phyloP scores from a whole-genome alignment of 2,888 invertebrate species.

The Melieria omissa region DNA sequence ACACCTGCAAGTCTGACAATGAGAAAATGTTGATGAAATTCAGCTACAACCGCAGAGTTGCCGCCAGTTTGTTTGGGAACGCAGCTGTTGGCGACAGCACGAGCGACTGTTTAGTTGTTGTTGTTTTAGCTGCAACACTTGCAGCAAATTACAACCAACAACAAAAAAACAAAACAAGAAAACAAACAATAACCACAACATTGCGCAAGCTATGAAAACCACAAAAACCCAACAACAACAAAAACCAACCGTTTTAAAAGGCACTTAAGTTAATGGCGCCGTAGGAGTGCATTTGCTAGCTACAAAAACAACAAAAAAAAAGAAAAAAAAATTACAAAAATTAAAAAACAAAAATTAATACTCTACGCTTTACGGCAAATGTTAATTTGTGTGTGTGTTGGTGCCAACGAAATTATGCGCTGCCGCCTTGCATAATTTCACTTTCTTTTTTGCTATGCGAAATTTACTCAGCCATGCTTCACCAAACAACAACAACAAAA shows the following conservation, averaged over 20 bases:
- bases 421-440: no score
- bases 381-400: not conserved
- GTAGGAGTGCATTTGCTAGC: conserved; percentile 17
- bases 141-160: not conserved
- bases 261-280: conserved; percentile 48
- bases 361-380: conserved; percentile 1
- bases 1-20: not conserved
- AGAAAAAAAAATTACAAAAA: no score
- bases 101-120: not conserved
- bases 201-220: not conserved
- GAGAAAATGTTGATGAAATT: not conserved
- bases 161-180: conserved; percentile 2
- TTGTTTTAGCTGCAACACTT: conserved; percentile 9
- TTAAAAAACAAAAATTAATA: no score
- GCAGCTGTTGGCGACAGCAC: not conserved
- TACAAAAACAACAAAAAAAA: not conserved
- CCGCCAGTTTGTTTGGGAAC: not conserved
- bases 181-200: conserved; percentile 9
- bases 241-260: conserved; percentile 44
- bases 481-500: no score
- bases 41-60: not conserved
- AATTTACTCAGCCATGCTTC: no score
- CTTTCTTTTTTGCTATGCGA: no score
- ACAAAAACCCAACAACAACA: not conserved
- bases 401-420: not conserved